Conservation (phyloP, 2,797 vertebrate genomes). For the Odontamblyopus rebecca region DNA sequence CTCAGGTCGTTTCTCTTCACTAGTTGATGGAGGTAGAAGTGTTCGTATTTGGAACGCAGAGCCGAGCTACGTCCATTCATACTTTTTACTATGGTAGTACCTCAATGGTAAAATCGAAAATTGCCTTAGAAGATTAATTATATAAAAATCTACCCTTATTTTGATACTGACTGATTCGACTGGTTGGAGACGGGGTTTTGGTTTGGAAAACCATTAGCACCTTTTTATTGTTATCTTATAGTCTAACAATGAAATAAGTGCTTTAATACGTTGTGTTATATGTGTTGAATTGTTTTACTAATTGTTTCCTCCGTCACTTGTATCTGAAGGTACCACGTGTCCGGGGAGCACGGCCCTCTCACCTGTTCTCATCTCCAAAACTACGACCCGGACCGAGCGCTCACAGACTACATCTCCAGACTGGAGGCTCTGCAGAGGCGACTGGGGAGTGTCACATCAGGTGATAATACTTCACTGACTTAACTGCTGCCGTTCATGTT, state of each 20-base stretch:
- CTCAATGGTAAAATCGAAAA: not conserved
- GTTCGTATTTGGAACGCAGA: too few species aligned
- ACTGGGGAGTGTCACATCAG: conserved; percentile 90
- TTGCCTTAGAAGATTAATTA: too few species aligned
- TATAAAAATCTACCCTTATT: too few species aligned
- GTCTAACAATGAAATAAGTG: too few species aligned
- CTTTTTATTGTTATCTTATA: too few species aligned
- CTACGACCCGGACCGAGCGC: conserved; percentile 93
- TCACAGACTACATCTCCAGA: conserved; percentile 93
- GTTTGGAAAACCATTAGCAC: too few species aligned
- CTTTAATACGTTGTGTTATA: not conserved
- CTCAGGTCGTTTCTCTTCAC: too few species aligned
- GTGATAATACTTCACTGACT: conserved; percentile 58
- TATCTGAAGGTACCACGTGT: conserved; percentile 76
- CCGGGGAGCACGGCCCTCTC: conserved; percentile 78
- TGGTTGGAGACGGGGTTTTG: too few species aligned
- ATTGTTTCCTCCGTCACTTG: not conserved
- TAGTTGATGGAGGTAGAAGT: too few species aligned
- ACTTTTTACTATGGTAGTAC: too few species aligned
- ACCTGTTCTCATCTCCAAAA: conserved; percentile 91
- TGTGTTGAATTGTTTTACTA: not conserved
- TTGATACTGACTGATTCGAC: not conserved
- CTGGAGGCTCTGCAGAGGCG: conserved; percentile 93
- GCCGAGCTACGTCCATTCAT: too few species aligned
- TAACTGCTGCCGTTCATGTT: not conserved